These are phyloP conservation scores for Sebastes hopkinsi DNA, from an alignment of 2,797 vertebrate species.

Conservation along the genomic window DNA sequence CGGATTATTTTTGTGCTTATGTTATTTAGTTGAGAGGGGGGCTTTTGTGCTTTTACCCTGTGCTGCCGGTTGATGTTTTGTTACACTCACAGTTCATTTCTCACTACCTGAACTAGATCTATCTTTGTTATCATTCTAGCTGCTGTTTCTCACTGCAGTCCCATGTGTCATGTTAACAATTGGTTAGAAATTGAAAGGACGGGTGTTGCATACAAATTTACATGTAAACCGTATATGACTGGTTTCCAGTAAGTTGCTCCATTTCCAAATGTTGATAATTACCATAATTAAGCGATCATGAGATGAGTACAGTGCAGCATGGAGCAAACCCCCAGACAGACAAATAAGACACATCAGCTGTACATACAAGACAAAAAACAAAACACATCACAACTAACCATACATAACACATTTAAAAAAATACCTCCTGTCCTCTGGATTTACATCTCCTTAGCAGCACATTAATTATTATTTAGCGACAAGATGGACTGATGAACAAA, in stretches of 20 bases:
- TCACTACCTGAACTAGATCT: background rate
- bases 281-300: too few relatives aligned
- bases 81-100: background rate
- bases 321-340: background rate
- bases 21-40: background rate
- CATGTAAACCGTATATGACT: background rate
- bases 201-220: background rate
- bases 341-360: too few relatives aligned
- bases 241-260: background rate
- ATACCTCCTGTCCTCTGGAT: too few relatives aligned
- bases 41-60: background rate
- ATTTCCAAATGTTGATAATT: background rate
- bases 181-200: background rate
- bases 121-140: background rate
- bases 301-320: background rate
- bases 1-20: background rate
- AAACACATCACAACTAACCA: too few relatives aligned
- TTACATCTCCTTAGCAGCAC: too few relatives aligned
- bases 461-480: too few relatives aligned
- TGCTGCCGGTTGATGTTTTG: background rate
- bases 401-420: too few relatives aligned
- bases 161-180: background rate
- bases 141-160: background rate
- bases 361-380: too few relatives aligned
- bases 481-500: too few relatives aligned